Evolutionary conservation across 2,797 vertebrate species (phyloP).

Genomic region (Heterohyrax brucei): DNA sequence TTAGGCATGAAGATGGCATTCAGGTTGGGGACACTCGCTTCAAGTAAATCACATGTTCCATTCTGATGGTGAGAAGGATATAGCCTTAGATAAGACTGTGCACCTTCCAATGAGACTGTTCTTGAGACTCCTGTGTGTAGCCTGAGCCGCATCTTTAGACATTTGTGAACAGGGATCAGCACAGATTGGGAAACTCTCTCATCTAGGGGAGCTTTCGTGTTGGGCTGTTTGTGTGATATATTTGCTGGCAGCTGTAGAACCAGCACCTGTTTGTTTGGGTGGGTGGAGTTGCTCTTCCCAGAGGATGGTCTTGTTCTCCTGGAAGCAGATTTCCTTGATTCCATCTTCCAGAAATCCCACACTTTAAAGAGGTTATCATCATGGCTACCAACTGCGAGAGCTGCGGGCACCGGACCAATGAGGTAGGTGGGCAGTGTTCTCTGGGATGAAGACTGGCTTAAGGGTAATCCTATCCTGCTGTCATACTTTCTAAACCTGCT

Average conservation of each 20-base stretch:
- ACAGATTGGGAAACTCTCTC: not conserved
- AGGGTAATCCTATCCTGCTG: not conserved
- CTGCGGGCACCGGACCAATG: constrained; percentile 97
- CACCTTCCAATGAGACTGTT: not conserved
- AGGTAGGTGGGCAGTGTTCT: constrained; percentile 88
- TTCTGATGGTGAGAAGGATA: not conserved
- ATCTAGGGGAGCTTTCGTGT: not conserved
- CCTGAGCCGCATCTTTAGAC: not conserved
- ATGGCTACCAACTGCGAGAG: constrained; percentile 98
- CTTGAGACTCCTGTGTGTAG: not conserved
- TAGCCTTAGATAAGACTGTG: constrained; percentile 18
- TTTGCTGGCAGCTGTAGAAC: constrained; percentile 10
- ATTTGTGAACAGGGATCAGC: not conserved
- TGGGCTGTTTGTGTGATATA: not conserved
- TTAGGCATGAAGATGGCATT: not conserved
- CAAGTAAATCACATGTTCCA: not conserved
- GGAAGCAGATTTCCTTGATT: constrained; percentile 86
- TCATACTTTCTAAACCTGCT: not conserved
- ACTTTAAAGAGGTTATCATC: constrained; percentile 99
- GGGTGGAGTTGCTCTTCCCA: constrained; percentile 61
- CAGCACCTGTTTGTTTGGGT: not conserved
- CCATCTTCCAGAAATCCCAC: constrained; percentile 94
- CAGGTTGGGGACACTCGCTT: not conserved
- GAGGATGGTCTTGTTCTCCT: constrained; percentile 35
- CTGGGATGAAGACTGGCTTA: not conserved